These are phyloP conservation scores for Myotis davidii DNA, from an alignment of 2,113 vertebrate genomes.

Conservation along the genomic window DNA sequence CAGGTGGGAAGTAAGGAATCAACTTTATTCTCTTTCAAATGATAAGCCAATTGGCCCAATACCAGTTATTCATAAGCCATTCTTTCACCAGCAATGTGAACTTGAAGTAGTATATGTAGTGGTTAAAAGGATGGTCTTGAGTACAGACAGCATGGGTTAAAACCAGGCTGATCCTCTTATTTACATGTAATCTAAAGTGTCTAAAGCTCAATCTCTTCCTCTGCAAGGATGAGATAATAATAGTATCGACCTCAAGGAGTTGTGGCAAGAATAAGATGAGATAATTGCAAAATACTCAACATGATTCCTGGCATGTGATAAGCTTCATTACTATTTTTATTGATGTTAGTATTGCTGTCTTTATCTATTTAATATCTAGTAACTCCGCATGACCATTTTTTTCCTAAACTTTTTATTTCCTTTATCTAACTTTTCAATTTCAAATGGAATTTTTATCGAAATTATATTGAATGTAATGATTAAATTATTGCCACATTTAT, in stretches of 20 bases:
- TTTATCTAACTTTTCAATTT: conserved; percentile 23
- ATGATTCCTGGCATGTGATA: not conserved
- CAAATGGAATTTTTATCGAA: not conserved
- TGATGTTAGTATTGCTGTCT: not conserved
- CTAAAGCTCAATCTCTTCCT: not conserved
- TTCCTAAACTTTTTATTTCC: not conserved
- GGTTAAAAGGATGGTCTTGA: not conserved
- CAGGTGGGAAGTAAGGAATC: not conserved
- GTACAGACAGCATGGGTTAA: not conserved
- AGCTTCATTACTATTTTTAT: not conserved
- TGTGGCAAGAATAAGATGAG: not conserved
- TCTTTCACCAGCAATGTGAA: not conserved
- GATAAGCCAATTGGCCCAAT: not conserved
- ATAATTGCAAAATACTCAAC: not conserved
- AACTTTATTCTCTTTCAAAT: not conserved
- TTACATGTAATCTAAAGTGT: not conserved
- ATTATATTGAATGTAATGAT: not conserved
- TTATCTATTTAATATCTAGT: not conserved
- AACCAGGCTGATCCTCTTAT: not conserved
- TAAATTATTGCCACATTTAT: not conserved
- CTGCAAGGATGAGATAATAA: not conserved
- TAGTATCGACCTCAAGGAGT: not conserved
- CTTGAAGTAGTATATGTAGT: not conserved
- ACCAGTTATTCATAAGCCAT: not conserved
- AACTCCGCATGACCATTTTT: not conserved